Percentiles rank a stretch among this genome's conserved stretches.
These are phyloP conservation scores for Rhabdomys dilectus DNA, from an alignment of 2,113 vertebrate genomes.

Conservation along the genomic window DNA sequence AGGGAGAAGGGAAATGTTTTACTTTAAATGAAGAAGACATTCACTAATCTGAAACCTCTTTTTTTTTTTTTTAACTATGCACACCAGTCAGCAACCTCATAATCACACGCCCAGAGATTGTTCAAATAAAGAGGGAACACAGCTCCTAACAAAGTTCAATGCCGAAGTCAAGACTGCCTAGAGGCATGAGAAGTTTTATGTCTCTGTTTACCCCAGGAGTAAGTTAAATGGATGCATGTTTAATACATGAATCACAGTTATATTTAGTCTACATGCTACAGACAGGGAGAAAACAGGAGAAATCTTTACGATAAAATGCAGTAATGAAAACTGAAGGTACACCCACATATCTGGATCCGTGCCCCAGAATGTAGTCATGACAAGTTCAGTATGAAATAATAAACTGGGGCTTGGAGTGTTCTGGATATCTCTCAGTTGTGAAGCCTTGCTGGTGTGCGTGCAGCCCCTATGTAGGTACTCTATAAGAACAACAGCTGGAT, in stretches of 20 bases:
- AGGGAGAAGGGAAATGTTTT: conserved; percentile 3
- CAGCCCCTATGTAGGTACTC: neutral
- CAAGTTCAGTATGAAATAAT: conserved; percentile 40
- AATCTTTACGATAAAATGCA: conserved; percentile 55
- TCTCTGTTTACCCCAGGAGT: conserved; percentile 76
- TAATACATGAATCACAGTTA: conserved; percentile 77
- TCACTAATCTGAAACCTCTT: conserved; percentile 57
- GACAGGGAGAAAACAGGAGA: conserved; percentile 59
- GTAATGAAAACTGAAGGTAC: conserved; percentile 34
- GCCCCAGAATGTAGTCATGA: conserved; percentile 14
- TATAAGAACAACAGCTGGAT: neutral
- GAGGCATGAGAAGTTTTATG: conserved; percentile 78
- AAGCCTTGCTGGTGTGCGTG: neutral
- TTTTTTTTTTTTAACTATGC: neutral
- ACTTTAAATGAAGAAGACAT: conserved; percentile 37
- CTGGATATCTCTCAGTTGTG: neutral
- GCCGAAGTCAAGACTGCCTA: conserved; percentile 66
- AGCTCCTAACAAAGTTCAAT: conserved; percentile 72
- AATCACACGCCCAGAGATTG: conserved; percentile 72
- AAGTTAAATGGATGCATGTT: conserved; percentile 77
- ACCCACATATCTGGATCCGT: conserved; percentile 9
- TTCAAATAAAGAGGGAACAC: conserved; percentile 79
- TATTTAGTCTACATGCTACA: conserved; percentile 52
- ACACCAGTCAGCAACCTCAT: conserved; percentile 58
- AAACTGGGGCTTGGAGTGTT: neutral